These are phyloP conservation scores for Sphaeridia pumilis DNA, from an alignment of 2,888 invertebrate species.

Conservation along the genomic window DNA sequence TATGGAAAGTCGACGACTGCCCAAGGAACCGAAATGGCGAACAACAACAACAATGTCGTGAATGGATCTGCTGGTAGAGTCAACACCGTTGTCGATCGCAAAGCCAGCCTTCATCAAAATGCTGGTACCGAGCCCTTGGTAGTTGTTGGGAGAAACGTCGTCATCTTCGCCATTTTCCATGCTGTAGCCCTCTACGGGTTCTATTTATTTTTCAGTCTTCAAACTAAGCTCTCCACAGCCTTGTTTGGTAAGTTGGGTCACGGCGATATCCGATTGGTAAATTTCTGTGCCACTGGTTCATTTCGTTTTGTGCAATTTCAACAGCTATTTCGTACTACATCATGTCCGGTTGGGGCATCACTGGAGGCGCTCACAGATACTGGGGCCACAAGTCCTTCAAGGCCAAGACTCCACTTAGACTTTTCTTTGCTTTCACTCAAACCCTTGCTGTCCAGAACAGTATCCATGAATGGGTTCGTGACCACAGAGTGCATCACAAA, in stretches of 20 bases:
- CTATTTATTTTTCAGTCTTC: slow-evolving; percentile 51
- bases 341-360: slow-evolving; percentile 76
- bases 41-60: slow-evolving; percentile 2
- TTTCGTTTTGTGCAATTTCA: too few relatives aligned
- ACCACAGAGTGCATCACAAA: slow-evolving; percentile 79
- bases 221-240: slow-evolving; percentile 34
- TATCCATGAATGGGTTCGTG: slow-evolving; percentile 73
- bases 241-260: too few relatives aligned
- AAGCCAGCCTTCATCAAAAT: too few relatives aligned
- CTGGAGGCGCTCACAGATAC: slow-evolving; percentile 90
- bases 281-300: slow-evolving; percentile 1
- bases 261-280: neutral
- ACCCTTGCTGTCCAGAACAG: slow-evolving; percentile 87
- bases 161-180: slow-evolving; percentile 63
- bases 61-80: too few relatives aligned
- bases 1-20: slow-evolving; percentile 13
- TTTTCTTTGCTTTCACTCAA: slow-evolving; percentile 69
- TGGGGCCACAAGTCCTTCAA: slow-evolving; percentile 96
- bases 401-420: slow-evolving; percentile 75
- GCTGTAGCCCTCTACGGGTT: slow-evolving; percentile 62
- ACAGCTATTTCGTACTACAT: too few relatives aligned
- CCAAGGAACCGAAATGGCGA: slow-evolving; percentile 10
- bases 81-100: neutral
- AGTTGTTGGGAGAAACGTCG: slow-evolving; percentile 71
- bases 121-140: slow-evolving; percentile 20